Evolutionary conservation across 2,888 invertebrate genomes (phyloP), one percentile per base, ranked within the genome.

Genomic region (Leptogaster cylindrica): DNA sequence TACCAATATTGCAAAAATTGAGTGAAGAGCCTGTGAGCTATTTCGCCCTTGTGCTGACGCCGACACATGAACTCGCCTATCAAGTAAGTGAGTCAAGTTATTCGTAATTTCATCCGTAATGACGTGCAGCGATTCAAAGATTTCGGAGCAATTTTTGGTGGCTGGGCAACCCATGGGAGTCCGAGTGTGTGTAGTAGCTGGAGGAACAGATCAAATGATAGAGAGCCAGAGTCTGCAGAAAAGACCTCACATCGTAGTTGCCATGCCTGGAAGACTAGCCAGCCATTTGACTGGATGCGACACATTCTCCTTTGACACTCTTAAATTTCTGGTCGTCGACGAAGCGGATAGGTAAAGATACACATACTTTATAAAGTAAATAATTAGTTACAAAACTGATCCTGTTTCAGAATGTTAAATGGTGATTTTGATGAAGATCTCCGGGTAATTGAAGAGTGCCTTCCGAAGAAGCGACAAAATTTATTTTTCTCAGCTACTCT

Each of bases 11-110:
- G 48, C 95, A 97, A 78, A 88, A 89, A 77, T 83, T 98, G 25
- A 92, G 92, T 68, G 91, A 95, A 77, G 97, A 99, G 81, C 97
- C 97, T 0, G 95, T 92, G 79, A 97, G 97, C 65, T 95, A 98
- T 77, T 99, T 91, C 85, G 96, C 97, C 2, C 83, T 99, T 25
- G 84, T 99, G 18, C 82, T 99, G 8, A 97, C 98, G 10, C 98
- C 99, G 2, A 99, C 98, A 0, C 89, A 96, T 77, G 95, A 95
- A 79, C 79, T 95, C 70, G 94, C 95, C 39, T 92, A 89, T 79
- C 94, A 94, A 72, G 77, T 77, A 68, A 52, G 10, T 2, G 27
- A n/a, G n/a, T n/a, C n/a, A n/a, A n/a, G n/a, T n/a, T n/a, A 7
- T 46, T 64, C 28, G 16, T 1, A 52, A 61, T 41, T 6, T 39